A percentile compares a stretch with the other conserved stretches of the same genome.
Conservation (phyloP, 2,888 invertebrate genomes). For the Drosophila eohydei region DNA sequence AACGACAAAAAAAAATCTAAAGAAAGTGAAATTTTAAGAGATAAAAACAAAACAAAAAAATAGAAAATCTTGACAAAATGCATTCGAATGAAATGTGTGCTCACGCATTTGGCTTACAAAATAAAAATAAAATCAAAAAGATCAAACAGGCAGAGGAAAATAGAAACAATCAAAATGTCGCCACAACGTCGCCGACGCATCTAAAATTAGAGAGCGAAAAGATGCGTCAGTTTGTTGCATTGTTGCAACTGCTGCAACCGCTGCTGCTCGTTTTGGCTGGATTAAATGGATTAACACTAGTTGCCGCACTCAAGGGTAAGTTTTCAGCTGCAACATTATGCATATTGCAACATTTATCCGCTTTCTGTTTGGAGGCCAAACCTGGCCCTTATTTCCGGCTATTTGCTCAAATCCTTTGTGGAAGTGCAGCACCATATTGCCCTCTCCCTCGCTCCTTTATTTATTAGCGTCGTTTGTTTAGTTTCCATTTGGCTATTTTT, state of each 20-base stretch:
- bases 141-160: constrained; percentile 50
- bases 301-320: constrained; percentile 84
- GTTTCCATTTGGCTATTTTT: constrained; percentile 64
- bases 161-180: constrained; percentile 61
- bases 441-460: constrained; percentile 23
- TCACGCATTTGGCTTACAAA: constrained; percentile 57
- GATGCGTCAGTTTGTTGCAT: constrained; percentile 43
- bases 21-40: neutral
- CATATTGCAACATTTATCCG: constrained; percentile 8
- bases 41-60: neutral
- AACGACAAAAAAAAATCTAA: neutral
- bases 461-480: constrained; percentile 75
- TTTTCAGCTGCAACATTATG: constrained; percentile 33
- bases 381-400: constrained; percentile 48
- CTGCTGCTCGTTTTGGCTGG: constrained; percentile 69
- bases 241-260: constrained; percentile 39
- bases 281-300: constrained; percentile 83
- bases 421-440: constrained; percentile 22
- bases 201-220: constrained; percentile 68
- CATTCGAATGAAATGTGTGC: constrained; percentile 66
- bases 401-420: constrained; percentile 45
- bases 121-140: constrained; percentile 40
- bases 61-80: constrained; percentile 68
- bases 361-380: constrained; percentile 60
- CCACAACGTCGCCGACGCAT: constrained; percentile 45